phyloP scores from a whole-genome alignment of 2,797 vertebrate genomes.

The Lateolabrax maculatus region DNA sequence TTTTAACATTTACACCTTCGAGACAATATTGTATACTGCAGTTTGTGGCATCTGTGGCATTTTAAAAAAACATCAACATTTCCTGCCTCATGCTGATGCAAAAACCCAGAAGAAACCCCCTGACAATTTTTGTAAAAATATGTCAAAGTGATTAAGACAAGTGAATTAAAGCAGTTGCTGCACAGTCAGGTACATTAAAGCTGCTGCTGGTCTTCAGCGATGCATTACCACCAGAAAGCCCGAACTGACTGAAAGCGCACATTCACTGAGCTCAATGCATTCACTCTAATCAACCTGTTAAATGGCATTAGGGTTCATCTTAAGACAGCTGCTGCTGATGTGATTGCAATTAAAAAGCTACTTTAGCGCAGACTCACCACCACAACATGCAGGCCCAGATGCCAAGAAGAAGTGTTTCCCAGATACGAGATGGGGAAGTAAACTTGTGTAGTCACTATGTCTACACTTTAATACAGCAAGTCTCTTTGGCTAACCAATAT shows the following conservation, averaged over 20 bases:
- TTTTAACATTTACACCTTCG: not conserved
- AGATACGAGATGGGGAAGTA: not conserved
- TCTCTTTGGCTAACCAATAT: not conserved
- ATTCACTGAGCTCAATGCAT: constrained; percentile 9
- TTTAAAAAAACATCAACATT: not conserved
- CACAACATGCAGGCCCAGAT: not conserved
- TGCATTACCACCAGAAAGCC: constrained; percentile 18
- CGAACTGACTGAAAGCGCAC: constrained; percentile 7
- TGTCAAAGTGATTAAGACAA: constrained; percentile 13
- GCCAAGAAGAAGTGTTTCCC: not conserved
- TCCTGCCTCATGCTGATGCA: not conserved
- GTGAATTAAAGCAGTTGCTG: not conserved
- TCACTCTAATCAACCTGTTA: constrained; percentile 52
- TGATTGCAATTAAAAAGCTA: constrained; percentile 55
- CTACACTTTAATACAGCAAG: not conserved
- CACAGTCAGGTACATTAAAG: constrained; percentile 19
- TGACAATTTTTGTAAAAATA: constrained; percentile 5
- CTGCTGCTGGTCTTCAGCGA: constrained; percentile 33
- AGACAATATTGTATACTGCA: not conserved
- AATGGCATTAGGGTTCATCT: constrained; percentile 45
- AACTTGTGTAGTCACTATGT: not conserved
- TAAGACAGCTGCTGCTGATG: constrained; percentile 58
- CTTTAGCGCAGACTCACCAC: constrained; percentile 1
- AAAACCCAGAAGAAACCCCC: not conserved
- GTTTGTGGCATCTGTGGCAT: not conserved